Percentiles rank a stretch among this genome's conserved stretches.
Evolutionary conservation across 2,888 invertebrate species (phyloP).

Genomic region (Philereme vetulata): DNA sequence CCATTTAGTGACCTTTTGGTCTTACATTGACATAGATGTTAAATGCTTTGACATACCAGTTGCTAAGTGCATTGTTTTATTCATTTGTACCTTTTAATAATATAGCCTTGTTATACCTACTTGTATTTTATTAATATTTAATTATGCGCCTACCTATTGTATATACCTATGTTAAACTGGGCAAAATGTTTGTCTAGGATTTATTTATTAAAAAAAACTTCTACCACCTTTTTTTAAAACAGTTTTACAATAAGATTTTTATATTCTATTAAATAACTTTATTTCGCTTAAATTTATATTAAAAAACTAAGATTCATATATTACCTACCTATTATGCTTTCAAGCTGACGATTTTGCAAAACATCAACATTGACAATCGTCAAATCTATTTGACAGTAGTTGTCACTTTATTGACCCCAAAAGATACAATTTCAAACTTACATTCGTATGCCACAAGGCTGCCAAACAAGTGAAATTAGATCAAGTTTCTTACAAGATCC

Average conservation of each 20-base stretch:
- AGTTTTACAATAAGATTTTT: no score
- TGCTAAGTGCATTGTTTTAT: conserved; percentile 8
- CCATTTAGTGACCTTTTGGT: conserved; percentile 8
- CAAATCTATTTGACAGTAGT: not conserved
- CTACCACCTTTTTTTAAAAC: no score
- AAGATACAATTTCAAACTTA: conserved; percentile 21
- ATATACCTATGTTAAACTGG: no score
- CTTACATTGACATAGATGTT: conserved; percentile 1
- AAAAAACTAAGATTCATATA: not conserved
- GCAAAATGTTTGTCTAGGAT: no score
- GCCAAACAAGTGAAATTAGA: conserved; percentile 33
- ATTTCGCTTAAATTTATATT: no score
- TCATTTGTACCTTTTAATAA: not conserved
- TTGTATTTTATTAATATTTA: no score
- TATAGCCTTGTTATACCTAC: no score
- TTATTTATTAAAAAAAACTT: no score
- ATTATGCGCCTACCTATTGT: no score
- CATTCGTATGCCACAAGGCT: conserved; percentile 25
- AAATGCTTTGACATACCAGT: conserved; percentile 6
- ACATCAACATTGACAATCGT: not conserved
- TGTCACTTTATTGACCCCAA: conserved; percentile 10
- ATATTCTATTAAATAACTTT: no score
- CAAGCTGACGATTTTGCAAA: not conserved
- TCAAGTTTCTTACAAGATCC: conserved; percentile 19
- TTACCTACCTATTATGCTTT: not conserved